These are phyloP conservation scores for Eumerus sabulonum DNA, from an alignment of 2,888 invertebrate genomes.

Conservation along the genomic window DNA sequence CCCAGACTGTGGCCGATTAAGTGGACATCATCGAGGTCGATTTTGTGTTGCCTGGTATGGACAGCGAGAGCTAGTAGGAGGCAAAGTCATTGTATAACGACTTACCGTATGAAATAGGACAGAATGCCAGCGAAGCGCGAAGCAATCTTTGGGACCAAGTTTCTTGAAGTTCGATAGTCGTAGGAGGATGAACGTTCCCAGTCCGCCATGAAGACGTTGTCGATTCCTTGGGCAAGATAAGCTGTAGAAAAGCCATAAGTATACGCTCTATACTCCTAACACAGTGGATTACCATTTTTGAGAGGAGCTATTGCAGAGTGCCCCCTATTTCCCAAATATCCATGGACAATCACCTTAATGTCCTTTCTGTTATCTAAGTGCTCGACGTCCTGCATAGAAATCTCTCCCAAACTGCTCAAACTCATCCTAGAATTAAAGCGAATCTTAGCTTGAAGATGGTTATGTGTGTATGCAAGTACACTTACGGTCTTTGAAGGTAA, in stretches of 20 bases:
- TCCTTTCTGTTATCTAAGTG: slow-evolving; percentile 61
- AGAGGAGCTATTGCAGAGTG: slow-evolving; percentile 74
- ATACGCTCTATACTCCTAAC: no score
- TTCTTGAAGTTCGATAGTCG: slow-evolving; percentile 74
- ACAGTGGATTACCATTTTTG: slow-evolving; percentile 43
- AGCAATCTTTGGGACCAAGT: slow-evolving; percentile 72
- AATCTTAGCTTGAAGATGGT: no score
- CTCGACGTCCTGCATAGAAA: slow-evolving; percentile 32
- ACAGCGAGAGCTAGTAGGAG: background rate
- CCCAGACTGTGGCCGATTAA: slow-evolving; percentile 78
- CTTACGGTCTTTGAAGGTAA: slow-evolving; percentile 72
- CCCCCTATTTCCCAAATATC: slow-evolving; percentile 74
- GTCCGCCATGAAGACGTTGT: slow-evolving; percentile 75
- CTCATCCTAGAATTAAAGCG: no score
- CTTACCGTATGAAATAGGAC: slow-evolving; percentile 31
- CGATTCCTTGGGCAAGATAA: slow-evolving; percentile 74
- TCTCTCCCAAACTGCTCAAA: slow-evolving; percentile 70
- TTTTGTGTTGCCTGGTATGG: slow-evolving; percentile 69
- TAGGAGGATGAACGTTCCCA: slow-evolving; percentile 75
- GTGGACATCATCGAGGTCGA: slow-evolving; percentile 71
- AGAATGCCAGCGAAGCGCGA: slow-evolving; percentile 71
- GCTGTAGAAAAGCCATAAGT: slow-evolving; percentile 69
- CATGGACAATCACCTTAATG: slow-evolving; percentile 77
- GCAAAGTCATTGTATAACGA: background rate
- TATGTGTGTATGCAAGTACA: no score